Percentiles rank a stretch among this genome's conserved stretches.
Conservation (phyloP, 2,797 vertebrate species). For the Takifugu ocellatus region DNA sequence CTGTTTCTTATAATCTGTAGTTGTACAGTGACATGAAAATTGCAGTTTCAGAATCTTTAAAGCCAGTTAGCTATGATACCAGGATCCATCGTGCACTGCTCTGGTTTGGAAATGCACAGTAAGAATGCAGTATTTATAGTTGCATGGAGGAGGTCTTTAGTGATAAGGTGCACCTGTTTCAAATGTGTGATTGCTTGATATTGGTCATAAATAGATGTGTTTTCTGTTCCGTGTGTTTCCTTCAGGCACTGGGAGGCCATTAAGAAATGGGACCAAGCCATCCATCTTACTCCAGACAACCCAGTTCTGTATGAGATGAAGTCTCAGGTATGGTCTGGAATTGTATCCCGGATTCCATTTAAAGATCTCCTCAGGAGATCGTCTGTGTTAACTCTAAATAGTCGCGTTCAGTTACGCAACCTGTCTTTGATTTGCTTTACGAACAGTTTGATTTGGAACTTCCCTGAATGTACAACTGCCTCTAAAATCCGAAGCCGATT, state of each 20-base stretch:
- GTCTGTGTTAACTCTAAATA: too few relatives aligned
- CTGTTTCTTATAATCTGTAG: neutral
- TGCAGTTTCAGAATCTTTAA: neutral
- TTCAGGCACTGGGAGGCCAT: constrained; percentile 88
- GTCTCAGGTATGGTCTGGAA: constrained; percentile 82
- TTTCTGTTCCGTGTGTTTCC: constrained; percentile 32
- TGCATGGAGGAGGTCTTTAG: too few relatives aligned
- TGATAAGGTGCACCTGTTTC: too few relatives aligned
- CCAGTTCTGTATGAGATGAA: constrained; percentile 94
- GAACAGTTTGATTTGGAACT: constrained; percentile 2
- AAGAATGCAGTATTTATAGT: too few relatives aligned
- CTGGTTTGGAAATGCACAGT: too few relatives aligned
- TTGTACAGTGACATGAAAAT: neutral
- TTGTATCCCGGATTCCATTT: too few relatives aligned
- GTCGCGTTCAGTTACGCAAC: too few relatives aligned
- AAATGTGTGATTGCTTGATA: neutral
- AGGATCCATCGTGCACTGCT: too few relatives aligned
- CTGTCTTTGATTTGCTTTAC: too few relatives aligned
- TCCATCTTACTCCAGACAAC: constrained; percentile 90
- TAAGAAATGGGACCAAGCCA: constrained; percentile 93
- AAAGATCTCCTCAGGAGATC: too few relatives aligned
- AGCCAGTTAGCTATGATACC: too few relatives aligned
- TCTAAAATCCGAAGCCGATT: neutral
- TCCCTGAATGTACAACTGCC: neutral
- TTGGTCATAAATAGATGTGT: neutral